Evolutionary conservation across 2,888 invertebrate species (phyloP), one percentile per base, ranked within the genome.

Genomic region (Enoplolaimus lenunculus): DNA sequence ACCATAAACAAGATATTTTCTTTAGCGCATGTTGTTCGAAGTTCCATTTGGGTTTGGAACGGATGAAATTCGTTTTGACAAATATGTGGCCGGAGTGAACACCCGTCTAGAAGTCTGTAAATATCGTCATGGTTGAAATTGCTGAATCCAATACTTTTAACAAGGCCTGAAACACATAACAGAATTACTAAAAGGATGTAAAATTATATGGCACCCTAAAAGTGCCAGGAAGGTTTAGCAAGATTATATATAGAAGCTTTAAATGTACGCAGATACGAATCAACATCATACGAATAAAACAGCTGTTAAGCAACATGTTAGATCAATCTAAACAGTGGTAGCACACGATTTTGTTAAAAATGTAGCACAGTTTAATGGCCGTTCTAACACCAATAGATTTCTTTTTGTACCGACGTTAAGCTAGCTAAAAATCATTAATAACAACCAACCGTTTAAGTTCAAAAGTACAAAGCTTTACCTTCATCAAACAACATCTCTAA

Each of bases 1-100:
- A 78, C 77, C 75, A 77, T 76, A 72, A 81, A 77, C 45, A 78
- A 75, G 62, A 82, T 79, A 13, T 75, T 75, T 57, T 76, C 74
- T 2, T 81, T 79, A 34, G 73, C 68, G 72, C 81, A 82, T 73
- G 76, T 80, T 3, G 76, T 68, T 45, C 77, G 72, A 26, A 82
- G 73, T 13, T 75, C 73, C 34, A 73, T 72, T 0, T 79, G 81
- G 74, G 81, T 78, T 71, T 79, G 78, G 75, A 78, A 81, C 1
- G 81, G 81, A 72, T 82, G 81, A 74, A 80, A 82, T 74, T 82
- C 82, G 60, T 77, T 77, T 74, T 82, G 82, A 74, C 81, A 81
- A 28, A 81, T 78, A 68, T 80, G 79, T 1, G 82, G 82, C 33
- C 74, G 71, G 1, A 81, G 73, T 29, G 76, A 75, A 60, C 78